Conservation (phyloP, 2,797 vertebrate species). For the Lagodon rhomboides region DNA sequence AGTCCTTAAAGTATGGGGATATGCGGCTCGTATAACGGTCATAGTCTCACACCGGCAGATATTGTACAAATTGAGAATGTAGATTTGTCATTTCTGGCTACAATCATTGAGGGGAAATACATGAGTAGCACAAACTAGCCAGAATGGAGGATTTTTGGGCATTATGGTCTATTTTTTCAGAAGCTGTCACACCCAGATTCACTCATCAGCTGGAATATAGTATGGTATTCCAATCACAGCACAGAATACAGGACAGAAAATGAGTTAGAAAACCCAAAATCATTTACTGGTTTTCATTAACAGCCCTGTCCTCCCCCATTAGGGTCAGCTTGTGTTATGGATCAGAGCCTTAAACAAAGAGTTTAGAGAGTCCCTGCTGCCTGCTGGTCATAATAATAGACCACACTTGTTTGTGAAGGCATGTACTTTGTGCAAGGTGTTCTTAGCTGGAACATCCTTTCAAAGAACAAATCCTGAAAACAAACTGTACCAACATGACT, state of each 20-base stretch:
- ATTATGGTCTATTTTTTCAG: background rate
- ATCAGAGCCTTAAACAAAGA: conserved; percentile 2
- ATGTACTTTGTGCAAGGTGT: conserved; percentile 5
- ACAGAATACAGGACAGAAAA: background rate
- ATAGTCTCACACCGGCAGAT: too few species aligned
- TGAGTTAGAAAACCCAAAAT: conserved; percentile 9
- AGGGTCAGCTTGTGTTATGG: conserved; percentile 13
- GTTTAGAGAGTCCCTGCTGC: background rate
- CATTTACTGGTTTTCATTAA: conserved; percentile 4
- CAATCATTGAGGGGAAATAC: background rate
- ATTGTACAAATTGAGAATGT: background rate
- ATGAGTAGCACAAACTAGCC: background rate
- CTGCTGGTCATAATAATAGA: conserved; percentile 27
- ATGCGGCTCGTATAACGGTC: too few species aligned
- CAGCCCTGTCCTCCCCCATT: background rate
- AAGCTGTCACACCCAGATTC: background rate
- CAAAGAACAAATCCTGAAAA: conserved; percentile 18
- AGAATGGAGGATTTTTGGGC: background rate
- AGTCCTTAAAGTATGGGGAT: too few species aligned
- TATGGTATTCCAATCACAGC: background rate
- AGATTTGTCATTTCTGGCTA: background rate
- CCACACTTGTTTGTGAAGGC: conserved; percentile 18
- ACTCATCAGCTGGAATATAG: background rate
- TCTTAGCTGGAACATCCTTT: conserved; percentile 20
- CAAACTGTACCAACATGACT: conserved; percentile 16